These are phyloP conservation scores for Odontocerum albicorne DNA, from an alignment of 2,888 invertebrate genomes.

Conservation along the genomic window DNA sequence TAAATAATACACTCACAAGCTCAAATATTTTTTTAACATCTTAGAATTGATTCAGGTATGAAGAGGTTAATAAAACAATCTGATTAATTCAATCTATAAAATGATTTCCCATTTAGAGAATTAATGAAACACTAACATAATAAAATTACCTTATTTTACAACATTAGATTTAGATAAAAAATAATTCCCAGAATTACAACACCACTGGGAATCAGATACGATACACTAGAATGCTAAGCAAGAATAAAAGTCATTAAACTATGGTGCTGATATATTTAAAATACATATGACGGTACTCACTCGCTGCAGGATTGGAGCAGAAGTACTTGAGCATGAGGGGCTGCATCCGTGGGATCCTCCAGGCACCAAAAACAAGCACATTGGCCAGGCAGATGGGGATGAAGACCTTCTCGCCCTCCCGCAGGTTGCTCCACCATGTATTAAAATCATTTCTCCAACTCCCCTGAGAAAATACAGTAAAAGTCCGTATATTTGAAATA, in stretches of 20 bases:
- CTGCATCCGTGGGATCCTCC: constrained; percentile 74
- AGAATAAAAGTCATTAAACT: too few relatives aligned
- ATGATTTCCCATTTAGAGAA: too few relatives aligned
- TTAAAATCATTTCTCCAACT: constrained; percentile 45
- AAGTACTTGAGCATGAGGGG: constrained; percentile 83
- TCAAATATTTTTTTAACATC: too few relatives aligned
- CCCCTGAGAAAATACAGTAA: constrained; percentile 40
- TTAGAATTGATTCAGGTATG: too few relatives aligned
- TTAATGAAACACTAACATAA: too few relatives aligned
- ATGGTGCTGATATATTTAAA: too few relatives aligned
- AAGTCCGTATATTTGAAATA: background rate
- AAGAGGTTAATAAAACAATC: too few relatives aligned
- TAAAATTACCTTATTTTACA: too few relatives aligned
- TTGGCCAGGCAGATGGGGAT: constrained; percentile 79
- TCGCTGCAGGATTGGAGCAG: constrained; percentile 76
- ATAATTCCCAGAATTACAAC: background rate
- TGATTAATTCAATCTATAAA: too few relatives aligned
- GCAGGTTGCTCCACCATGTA: constrained; percentile 72
- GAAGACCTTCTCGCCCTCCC: constrained; percentile 77
- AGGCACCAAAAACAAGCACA: constrained; percentile 76
- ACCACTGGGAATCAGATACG: background rate
- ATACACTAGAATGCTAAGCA: background rate
- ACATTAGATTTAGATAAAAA: too few relatives aligned
- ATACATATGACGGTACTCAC: constrained; percentile 50
- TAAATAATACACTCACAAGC: too few relatives aligned